These are phyloP conservation scores for Drosophila pruinosa DNA, from an alignment of 1,140 invertebrate species.

Conservation along the genomic window DNA sequence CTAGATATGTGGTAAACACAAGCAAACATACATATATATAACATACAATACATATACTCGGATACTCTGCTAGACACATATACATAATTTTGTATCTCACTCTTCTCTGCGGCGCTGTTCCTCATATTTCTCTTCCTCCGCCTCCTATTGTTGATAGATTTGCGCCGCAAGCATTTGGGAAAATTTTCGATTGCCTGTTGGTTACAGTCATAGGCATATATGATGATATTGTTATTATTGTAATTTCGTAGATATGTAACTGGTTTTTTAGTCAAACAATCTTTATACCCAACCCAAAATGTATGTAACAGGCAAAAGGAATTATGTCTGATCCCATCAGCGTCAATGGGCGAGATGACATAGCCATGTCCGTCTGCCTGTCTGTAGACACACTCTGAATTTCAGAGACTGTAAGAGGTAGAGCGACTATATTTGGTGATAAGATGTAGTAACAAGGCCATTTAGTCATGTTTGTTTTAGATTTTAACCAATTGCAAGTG, in stretches of 20 bases:
- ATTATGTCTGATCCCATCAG: too few relatives aligned
- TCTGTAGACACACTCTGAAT: too few relatives aligned
- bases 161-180: slow-evolving; percentile 40
- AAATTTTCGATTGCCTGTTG: slow-evolving; percentile 36
- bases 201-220: slow-evolving; percentile 48
- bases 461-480: too few relatives aligned
- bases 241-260: slow-evolving; percentile 22
- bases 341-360: too few relatives aligned
- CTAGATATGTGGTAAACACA: slow-evolving; percentile 53
- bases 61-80: slow-evolving; percentile 34
- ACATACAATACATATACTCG: slow-evolving; percentile 9
- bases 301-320: too few relatives aligned
- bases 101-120: slow-evolving; percentile 25
- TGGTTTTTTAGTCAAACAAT: slow-evolving; percentile 37
- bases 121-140: background rate
- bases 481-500: too few relatives aligned
- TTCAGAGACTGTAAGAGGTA: too few relatives aligned
- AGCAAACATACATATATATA: slow-evolving; percentile 27
- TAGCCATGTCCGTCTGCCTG: too few relatives aligned
- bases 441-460: too few relatives aligned
- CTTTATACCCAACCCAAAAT: too few relatives aligned
- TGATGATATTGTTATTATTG: slow-evolving; percentile 5
- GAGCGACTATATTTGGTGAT: too few relatives aligned
- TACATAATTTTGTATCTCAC: slow-evolving; percentile 12
- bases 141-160: slow-evolving; percentile 44